Percentiles rank a stretch among this genome's conserved stretches.
Evolutionary conservation across 2,888 invertebrate genomes (phyloP).

Genomic region (Malacosoma neustria): DNA sequence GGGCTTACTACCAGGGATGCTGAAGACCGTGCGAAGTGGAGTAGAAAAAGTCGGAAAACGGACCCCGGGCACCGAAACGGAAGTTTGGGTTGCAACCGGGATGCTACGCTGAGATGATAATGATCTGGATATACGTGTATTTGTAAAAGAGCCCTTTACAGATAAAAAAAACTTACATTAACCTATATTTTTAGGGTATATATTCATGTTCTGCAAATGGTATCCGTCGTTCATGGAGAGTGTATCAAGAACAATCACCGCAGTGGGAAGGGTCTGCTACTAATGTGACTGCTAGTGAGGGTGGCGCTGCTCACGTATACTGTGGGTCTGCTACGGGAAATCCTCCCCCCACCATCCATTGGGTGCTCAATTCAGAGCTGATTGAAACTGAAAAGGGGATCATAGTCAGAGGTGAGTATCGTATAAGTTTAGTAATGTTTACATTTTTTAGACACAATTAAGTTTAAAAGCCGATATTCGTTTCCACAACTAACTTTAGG

Average conservation of each 20-base stretch:
- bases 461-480: too few species aligned
- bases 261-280: conserved; percentile 68
- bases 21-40: too few species aligned
- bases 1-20: too few species aligned
- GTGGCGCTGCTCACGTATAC: conserved; percentile 39
- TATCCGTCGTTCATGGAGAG: conserved; percentile 56
- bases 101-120: too few species aligned
- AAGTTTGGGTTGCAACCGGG: too few species aligned
- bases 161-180: too few species aligned
- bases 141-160: too few species aligned
- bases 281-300: conserved; percentile 71
- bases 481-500: too few species aligned
- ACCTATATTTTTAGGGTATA: conserved; percentile 77
- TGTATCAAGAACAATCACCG: conserved; percentile 52
- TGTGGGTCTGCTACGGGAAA: conserved; percentile 80
- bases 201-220: conserved; percentile 86
- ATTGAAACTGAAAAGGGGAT: conserved; percentile 62
- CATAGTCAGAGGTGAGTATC: conserved; percentile 37
- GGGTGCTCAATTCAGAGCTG: conserved; percentile 89
- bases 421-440: neutral
- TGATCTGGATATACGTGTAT: too few species aligned
- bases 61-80: too few species aligned
- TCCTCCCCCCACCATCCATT: conserved; percentile 84
- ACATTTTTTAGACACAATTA: too few species aligned
- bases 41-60: too few species aligned